phyloP scores from a whole-genome alignment of 2,888 invertebrate genomes.

The Mellilla xanthometata region DNA sequence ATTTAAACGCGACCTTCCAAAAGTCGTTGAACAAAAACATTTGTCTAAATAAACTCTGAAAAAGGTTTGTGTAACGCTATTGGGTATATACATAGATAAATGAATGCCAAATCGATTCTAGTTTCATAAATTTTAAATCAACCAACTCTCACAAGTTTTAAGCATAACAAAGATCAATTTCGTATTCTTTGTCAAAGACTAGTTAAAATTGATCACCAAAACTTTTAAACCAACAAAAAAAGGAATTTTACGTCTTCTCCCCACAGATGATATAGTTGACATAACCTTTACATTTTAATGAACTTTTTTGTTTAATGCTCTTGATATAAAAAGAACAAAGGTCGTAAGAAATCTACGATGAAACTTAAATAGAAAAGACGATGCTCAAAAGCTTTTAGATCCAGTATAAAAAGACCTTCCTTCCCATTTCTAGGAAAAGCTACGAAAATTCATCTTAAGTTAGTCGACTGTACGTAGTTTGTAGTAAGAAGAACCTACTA shows the following conservation, averaged over 20 bases:
- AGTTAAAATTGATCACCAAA: too few relatives aligned
- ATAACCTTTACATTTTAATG: conserved; percentile 16
- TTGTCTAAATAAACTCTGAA: too few relatives aligned
- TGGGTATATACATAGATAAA: too few relatives aligned
- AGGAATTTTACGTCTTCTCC: background rate
- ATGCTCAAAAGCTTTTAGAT: conserved; percentile 9
- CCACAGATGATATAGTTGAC: conserved; percentile 2
- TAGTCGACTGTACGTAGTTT: conserved; percentile 8
- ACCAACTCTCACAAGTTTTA: too few relatives aligned
- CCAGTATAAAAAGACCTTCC: conserved; percentile 5
- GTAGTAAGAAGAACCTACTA: conserved; percentile 9
- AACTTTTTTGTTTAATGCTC: conserved; percentile 17
- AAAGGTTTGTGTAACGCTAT: too few relatives aligned
- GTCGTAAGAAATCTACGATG: conserved; percentile 17
- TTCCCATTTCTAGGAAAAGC: background rate
- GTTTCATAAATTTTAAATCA: too few relatives aligned
- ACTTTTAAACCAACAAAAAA: too few relatives aligned
- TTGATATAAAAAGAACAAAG: conserved; percentile 19
- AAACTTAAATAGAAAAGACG: conserved; percentile 16
- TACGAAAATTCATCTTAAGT: background rate
- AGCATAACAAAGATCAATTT: too few relatives aligned
- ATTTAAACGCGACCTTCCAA: too few relatives aligned
- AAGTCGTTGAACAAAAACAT: too few relatives aligned
- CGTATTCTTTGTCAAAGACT: too few relatives aligned
- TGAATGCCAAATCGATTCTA: too few relatives aligned